These are phyloP conservation scores for Amphilophus citrinellus DNA, from an alignment of 2,113 vertebrate genomes.

Conservation along the genomic window DNA sequence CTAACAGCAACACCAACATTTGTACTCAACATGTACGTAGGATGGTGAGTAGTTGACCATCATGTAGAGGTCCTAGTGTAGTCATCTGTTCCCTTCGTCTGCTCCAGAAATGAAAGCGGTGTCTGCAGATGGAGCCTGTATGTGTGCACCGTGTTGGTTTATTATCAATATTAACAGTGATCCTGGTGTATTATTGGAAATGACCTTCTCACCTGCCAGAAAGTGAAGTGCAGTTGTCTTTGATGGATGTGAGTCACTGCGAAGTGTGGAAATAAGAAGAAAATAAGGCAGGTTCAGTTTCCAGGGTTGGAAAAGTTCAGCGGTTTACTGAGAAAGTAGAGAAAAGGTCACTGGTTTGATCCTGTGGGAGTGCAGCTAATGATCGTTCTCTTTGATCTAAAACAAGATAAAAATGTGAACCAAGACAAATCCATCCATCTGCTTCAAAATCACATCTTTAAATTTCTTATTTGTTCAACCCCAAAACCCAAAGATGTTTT, in stretches of 20 bases:
- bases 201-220: neutral
- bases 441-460: too few species aligned
- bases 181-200: neutral
- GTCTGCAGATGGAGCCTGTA: neutral
- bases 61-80: conserved; percentile 24
- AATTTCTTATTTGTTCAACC: neutral
- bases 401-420: neutral
- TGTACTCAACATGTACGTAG: neutral
- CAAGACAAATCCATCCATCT: neutral
- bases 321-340: neutral
- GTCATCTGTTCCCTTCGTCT: neutral
- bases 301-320: accelerated
- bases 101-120: neutral
- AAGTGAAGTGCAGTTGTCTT: neutral
- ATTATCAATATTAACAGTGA: neutral
- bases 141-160: neutral
- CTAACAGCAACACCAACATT: neutral
- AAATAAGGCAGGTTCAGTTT: neutral
- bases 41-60: conserved; percentile 5
- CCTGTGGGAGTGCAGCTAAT: neutral
- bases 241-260: neutral
- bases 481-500: neutral
- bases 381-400: neutral
- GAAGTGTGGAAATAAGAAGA: neutral
- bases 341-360: neutral